Evolutionary conservation across 2,888 invertebrate genomes (phyloP), one percentile per base, ranked within the genome.

Genomic region (Rambutsinella grinnellia): DNA sequence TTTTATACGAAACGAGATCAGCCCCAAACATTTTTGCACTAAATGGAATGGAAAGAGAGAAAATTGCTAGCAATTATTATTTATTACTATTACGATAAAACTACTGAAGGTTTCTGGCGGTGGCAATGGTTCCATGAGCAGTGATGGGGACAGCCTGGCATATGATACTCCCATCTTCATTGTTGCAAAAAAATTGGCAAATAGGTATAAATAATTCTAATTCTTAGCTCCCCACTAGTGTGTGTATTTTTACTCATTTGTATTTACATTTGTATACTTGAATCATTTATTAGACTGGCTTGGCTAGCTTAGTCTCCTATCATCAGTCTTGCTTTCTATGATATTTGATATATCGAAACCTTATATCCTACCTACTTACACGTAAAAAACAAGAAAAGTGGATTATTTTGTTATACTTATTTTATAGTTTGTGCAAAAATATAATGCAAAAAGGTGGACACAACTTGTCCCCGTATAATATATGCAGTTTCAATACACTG

Each of bases 101-200:
- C n/a, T n/a, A 36, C 36, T 36, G 36, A 5, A 36, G 5, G 13
- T 36, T 36, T 36, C 13, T 36, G 36, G 13, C 36, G 13, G 36
- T 36, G 36, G 13, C 36, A 36, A 13, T 36, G 36, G 36, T 36
- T 63, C n/a, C n/a, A n/a, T n/a, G n/a, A 57, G 58, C 65, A 58
- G 71, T 36, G 71, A 72, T 58, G 71, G 71, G 51, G 71, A 72
- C 71, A 72, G 65, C n/a, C 71, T 72, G 71, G 71, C 53, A 65
- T n/a, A n/a, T n/a, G n/a, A n/a, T n/a, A n/a, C n/a, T n/a, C n/a
- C 71, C 63, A 63, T 57, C 56, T 67, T 13, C 49, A 57, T 44
- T 58, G 8, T 26, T 60, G 61, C 54, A 69, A 49, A 67, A 56
- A 69, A 53, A 54, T 53, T 28, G 26, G 27, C 60, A 69, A 36